A percentile compares a stretch with the other conserved stretches of the same genome.
phyloP scores from a whole-genome alignment of 1,140 invertebrate genomes.

The Diachasma alloeum region DNA sequence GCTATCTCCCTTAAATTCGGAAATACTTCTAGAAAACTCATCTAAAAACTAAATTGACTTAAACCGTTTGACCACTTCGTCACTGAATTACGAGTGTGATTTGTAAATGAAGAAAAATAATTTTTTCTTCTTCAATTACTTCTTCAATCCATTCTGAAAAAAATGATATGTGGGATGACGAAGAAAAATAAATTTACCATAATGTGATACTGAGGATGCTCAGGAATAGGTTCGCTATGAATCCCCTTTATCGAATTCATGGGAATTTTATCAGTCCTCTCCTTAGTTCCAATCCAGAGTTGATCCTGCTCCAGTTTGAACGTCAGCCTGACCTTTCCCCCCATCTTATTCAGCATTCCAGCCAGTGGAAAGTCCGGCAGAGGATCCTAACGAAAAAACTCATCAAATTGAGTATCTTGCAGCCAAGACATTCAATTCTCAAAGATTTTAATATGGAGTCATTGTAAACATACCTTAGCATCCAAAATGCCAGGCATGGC shows the following conservation, averaged over 20 bases:
- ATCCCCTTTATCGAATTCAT: constrained; percentile 91
- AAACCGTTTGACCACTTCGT: too few relatives aligned
- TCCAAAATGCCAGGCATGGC: constrained; percentile 87
- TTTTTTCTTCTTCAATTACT: too few relatives aligned
- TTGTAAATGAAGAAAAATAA: neutral
- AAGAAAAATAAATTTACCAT: constrained; percentile 71
- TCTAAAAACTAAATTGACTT: too few relatives aligned
- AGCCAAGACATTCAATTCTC: neutral
- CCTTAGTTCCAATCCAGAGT: constrained; percentile 93
- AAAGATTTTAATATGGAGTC: neutral
- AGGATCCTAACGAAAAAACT: constrained; percentile 70
- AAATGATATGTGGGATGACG: too few relatives aligned
- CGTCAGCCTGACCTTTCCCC: constrained; percentile 91
- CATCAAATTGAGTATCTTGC: neutral
- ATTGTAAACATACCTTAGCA: constrained; percentile 68
- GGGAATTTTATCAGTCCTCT: constrained; percentile 90
- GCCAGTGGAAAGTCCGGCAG: constrained; percentile 84
- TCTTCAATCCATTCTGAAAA: too few relatives aligned
- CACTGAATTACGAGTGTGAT: too few relatives aligned
- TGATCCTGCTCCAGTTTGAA: constrained; percentile 94
- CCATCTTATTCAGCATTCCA: constrained; percentile 92
- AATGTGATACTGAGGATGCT: constrained; percentile 92
- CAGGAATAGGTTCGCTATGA: constrained; percentile 85
- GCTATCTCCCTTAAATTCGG: too few relatives aligned
- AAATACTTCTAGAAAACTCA: too few relatives aligned